Percentiles rank a stretch among this genome's conserved stretches.
Conservation (phyloP, 2,797 vertebrate genomes). For the Rhynchotus rufescens region DNA sequence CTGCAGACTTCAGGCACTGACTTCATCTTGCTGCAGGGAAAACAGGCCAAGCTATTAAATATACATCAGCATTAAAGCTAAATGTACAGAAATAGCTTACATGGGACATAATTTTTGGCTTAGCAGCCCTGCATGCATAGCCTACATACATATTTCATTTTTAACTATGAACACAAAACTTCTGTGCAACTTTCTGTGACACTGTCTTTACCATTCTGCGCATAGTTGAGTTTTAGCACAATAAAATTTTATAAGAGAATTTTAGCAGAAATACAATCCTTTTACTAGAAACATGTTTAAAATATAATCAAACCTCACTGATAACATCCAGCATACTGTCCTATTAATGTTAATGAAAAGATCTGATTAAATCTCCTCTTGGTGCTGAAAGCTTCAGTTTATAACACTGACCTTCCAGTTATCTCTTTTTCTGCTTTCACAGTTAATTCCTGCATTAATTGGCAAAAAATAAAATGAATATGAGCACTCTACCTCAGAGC, state of each 20-base stretch:
- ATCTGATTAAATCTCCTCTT: neutral
- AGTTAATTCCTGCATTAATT: neutral
- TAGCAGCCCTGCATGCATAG: conserved; percentile 28
- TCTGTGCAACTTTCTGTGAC: neutral
- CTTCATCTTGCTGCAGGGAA: conserved; percentile 57
- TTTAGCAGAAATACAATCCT: neutral
- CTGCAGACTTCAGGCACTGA: conserved; percentile 16
- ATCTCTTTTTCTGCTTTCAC: neutral
- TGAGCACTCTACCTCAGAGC: neutral
- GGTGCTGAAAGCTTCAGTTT: neutral
- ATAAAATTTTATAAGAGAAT: neutral
- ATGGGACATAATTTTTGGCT: conserved; percentile 33
- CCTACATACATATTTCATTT: conserved; percentile 31
- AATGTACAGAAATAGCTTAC: conserved; percentile 61
- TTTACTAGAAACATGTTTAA: neutral
- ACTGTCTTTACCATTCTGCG: neutral
- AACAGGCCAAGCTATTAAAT: conserved; percentile 70
- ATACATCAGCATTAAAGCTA: conserved; percentile 64
- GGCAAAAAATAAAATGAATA: neutral
- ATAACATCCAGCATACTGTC: neutral
- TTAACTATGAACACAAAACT: conserved; percentile 29
- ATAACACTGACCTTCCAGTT: neutral
- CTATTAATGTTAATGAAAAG: neutral
- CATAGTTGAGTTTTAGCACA: neutral
- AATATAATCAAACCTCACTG: neutral